A percentile compares a stretch with the other conserved stretches of the same genome.
These are phyloP conservation scores for Himalopsyche kuldschensis DNA, from an alignment of 2,888 invertebrate genomes.

Conservation along the genomic window DNA sequence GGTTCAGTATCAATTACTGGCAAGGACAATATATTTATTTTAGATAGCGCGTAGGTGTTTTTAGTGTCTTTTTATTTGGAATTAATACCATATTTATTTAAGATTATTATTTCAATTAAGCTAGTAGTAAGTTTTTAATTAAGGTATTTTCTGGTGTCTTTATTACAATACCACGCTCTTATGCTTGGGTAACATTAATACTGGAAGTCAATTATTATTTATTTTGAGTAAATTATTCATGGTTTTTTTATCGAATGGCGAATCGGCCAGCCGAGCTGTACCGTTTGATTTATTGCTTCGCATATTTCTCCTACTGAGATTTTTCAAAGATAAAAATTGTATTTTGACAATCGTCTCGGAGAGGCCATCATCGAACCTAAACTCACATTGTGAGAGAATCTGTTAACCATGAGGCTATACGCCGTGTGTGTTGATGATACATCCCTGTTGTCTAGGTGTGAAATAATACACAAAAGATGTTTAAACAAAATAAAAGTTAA, in stretches of 20 bases:
- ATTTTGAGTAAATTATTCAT: neutral
- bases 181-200: neutral
- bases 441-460: neutral
- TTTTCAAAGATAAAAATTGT: slow-evolving; percentile 5
- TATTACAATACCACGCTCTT: neutral
- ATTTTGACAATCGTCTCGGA: slow-evolving; percentile 2
- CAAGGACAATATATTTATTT: no score
- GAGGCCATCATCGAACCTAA: neutral
- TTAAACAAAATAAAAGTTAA: neutral
- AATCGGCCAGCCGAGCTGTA: neutral
- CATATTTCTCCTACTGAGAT: neutral
- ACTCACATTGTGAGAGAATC: neutral
- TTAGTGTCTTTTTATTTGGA: no score
- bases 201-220: neutral
- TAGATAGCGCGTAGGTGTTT: no score
- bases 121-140: no score
- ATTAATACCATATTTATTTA: no score
- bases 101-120: no score
- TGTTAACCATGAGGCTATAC: neutral
- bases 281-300: neutral
- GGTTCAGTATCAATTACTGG: no score
- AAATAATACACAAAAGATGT: neutral
- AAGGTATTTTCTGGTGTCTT: no score
- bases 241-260: neutral
- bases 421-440: neutral